A percentile compares a stretch with the other conserved stretches of the same genome.
These are phyloP conservation scores for Actenoides lindsayi DNA, from an alignment of 2,113 vertebrate species.

Conservation along the genomic window DNA sequence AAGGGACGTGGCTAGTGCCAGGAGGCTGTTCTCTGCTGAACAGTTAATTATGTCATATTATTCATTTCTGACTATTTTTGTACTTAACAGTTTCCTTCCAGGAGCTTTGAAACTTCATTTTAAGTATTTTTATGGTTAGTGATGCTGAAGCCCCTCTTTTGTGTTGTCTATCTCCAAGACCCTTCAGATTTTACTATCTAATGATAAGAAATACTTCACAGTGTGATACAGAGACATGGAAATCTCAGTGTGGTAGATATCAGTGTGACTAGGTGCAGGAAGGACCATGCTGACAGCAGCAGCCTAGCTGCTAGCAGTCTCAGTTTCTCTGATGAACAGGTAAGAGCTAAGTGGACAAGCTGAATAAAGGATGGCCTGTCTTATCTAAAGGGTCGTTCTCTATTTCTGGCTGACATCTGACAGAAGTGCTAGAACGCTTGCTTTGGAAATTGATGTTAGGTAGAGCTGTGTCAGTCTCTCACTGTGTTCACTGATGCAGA, in stretches of 20 bases:
- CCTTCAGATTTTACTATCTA: not conserved
- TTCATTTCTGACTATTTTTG: not conserved
- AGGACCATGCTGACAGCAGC: not conserved
- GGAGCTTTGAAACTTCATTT: not conserved
- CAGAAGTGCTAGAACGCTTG: not conserved
- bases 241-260: not conserved
- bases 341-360: not conserved
- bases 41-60: constrained; percentile 11
- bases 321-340: not conserved
- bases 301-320: not conserved
- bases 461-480: not conserved
- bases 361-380: not conserved
- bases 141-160: not conserved
- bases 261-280: not conserved
- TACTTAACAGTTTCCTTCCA: not conserved
- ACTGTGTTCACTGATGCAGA: not conserved
- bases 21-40: constrained; percentile 14
- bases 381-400: not conserved
- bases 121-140: not conserved
- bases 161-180: not conserved
- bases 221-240: not conserved
- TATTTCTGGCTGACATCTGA: not conserved
- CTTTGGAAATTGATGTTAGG: not conserved
- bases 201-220: not conserved
- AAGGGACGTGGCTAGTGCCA: not conserved